Base-by-base conservation (phyloP, 1,140 invertebrate genomes). In the Leptonema lineaticorne region DNA sequence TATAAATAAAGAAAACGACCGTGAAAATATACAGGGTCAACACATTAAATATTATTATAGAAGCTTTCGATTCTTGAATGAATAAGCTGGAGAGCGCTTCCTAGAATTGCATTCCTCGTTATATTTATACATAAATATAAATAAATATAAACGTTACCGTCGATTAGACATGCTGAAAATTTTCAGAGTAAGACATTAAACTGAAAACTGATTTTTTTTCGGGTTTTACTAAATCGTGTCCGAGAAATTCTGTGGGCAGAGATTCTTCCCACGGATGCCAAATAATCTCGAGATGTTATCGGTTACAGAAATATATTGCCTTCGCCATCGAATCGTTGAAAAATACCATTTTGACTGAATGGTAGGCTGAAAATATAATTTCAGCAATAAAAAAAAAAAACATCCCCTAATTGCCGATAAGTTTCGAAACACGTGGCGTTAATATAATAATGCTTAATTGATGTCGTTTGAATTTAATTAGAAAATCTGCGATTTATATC, bases 61-160 rank as follows among this genome's bases (percentile, higher is more conserved):
- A 53, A 53, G 50, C 50, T n/a, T n/a, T 53, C 50, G 18, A 16
- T 26, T 26, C 50, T 11, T 24, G 50, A 53, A 53, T 53, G 50
- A 26, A 20, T 26, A 53, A 26, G 22, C 2, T 24, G 24, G 37
- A 11, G 9, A 16, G 16, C 16, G 37, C 16, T 9, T 3, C 16
- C 11, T 41, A 14, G 3, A 41, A 41, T n/a, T 16, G 37, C 37
- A 41, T 41, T 41, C 37, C 37, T 41, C 37, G 37, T 9, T 41
- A 9, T 41, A 41, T 14, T 14, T 41, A 41, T 41, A 41, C n/a
- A 41, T 41, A 41, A 9, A 16, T 16, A 41, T 41, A 2, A 14
- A 11, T 41, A 41, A 14, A 41, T 53, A 11, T 26, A 24, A 26
- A 6, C 22, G 18, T 24, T 20, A 24, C 9, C 14, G 18, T 53